Base-by-base conservation (phyloP, 2,888 invertebrate genomes). In the Drosophila parthenogenetica region DNA sequence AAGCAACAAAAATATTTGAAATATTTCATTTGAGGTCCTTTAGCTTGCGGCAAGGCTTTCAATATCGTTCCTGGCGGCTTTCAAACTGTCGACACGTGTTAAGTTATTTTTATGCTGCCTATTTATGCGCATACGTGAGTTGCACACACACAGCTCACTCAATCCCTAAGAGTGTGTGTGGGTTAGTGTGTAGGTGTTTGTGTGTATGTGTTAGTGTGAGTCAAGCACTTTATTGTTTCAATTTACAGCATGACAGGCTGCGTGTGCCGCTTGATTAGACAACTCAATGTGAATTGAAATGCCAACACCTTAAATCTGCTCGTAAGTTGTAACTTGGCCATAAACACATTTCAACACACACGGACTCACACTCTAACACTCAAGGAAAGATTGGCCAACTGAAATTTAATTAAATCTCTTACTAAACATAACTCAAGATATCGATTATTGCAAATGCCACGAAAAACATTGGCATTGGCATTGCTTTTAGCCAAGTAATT, bases 1-100 rank as follows among this genome's bases (percentile, higher is more conserved):
- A 35, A 81, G 54, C 51, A 68, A 46, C 42, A 67, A 77, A 77
- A 65, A 77, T 76, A 73, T 85, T 84, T 87, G 53, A 87, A 70
- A 89, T 87, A 84, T 89, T 87, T 84, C 66, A 63, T 79, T 65
- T 32, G 67, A 76, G 64, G 64, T 35, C 63, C 60, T 57, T 37
- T 35, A 14, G 68, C 79, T 43, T 62, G 66, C 37, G 76, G 70
- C 55, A 59, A 65, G 66, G 55, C 77, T 70, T 81, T 66, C 67
- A 68, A 73, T 77, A 58, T 51, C 51, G 55, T 49, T 69, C 42
- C 67, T 63, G 73, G 67, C 54, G 74, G 77, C 83, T 70, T 71
- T 77, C 77, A 88, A 86, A 88, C 75, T 88, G 89, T 88, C 89
- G 89, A 89, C 86, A 86, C 89, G 86, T 89, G 89, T 86, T 88